A percentile compares a stretch with the other conserved stretches of the same genome.
phyloP scores from a whole-genome alignment of 2,888 invertebrate genomes.

The Osmoderma eremita region DNA sequence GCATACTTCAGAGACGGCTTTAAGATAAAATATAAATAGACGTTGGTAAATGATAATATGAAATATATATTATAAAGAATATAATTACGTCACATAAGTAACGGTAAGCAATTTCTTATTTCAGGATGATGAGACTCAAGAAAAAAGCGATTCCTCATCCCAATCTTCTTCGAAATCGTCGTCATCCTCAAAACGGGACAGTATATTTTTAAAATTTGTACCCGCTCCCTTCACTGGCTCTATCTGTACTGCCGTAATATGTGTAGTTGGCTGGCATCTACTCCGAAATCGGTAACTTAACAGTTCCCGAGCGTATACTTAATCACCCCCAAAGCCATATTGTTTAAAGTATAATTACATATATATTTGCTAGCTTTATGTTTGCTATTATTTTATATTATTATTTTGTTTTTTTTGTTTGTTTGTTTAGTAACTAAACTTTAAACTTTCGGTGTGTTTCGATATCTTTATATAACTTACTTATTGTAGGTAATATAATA shows the following conservation, averaged over 20 bases:
- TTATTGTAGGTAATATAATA: slow-evolving; percentile 41
- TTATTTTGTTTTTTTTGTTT: slow-evolving; percentile 43
- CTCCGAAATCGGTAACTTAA: slow-evolving; percentile 69
- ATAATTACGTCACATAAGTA: background rate
- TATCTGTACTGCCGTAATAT: slow-evolving; percentile 71
- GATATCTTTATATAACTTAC: slow-evolving; percentile 40
- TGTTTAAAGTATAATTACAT: slow-evolving; percentile 30
- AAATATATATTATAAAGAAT: slow-evolving; percentile 5
- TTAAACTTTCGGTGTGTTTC: slow-evolving; percentile 60
- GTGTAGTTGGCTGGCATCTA: slow-evolving; percentile 73
- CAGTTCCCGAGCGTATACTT: slow-evolving; percentile 44
- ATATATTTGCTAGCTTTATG: slow-evolving; percentile 45
- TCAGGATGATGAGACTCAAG: slow-evolving; percentile 38
- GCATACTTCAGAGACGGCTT: background rate
- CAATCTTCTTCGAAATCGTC: slow-evolving; percentile 38
- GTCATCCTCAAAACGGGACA: slow-evolving; percentile 58
- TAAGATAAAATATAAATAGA: no score
- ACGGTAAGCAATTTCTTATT: slow-evolving; percentile 31
- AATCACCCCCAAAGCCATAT: slow-evolving; percentile 61
- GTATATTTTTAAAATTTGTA: slow-evolving; percentile 69
- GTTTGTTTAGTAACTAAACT: slow-evolving; percentile 32
- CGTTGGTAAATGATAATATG: no score
- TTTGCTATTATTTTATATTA: slow-evolving; percentile 40
- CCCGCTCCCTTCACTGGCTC: slow-evolving; percentile 68
- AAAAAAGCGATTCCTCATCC: slow-evolving; percentile 32